Base-by-base conservation (phyloP, 2,797 vertebrate genomes). In the Chelonia mydas region DNA sequence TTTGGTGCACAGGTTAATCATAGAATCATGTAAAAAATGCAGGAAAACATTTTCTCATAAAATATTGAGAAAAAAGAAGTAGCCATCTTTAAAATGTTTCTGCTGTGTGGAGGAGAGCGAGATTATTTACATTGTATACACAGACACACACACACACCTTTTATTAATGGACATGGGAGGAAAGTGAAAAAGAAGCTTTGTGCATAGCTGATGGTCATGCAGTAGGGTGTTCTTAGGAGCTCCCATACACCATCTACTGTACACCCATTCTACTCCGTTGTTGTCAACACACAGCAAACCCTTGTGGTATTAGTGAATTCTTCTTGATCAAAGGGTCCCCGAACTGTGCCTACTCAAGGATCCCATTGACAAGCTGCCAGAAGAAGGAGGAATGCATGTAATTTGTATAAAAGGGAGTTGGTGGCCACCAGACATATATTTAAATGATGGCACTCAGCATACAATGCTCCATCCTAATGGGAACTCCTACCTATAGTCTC, bases 191-290 rank as follows among this genome's bases (percentile, higher is more conserved):
- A 21, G 65, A 8, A 45, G 3, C 25, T 76, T 23, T 41, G 11
- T 11, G n/a, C 19, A 27, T 4, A 76, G 74, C 45, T 31, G 74
- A 47, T 47, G 74, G 41, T 72, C 8, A 37, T 72, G n/a, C n/a
- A 41, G 11, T 41, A 25, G 9, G 21, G 37, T 72, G 3, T 72
- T 41, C 37, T 41, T 41, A 37, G n/a, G n/a, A 37, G n/a, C n/a
- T 37, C n/a, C 17, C 9, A 23, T 17, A 2, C 68, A 11, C 68
- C 68, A 25, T 41, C 37, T 41, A 25, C 68, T 33, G 76, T 77
- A 50, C 54, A 49, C 77, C 13, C 13, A 0, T 2, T 0, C 7
- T 47, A 16, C n/a, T 37, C 55, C 3, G 9, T 72, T 72, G 37
- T 72, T 37, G 37, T 19, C 68, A 72, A 23, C 19, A 41, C 9